Evolutionary conservation across 2,797 vertebrate genomes (phyloP).

Genomic region (Alca torda): DNA sequence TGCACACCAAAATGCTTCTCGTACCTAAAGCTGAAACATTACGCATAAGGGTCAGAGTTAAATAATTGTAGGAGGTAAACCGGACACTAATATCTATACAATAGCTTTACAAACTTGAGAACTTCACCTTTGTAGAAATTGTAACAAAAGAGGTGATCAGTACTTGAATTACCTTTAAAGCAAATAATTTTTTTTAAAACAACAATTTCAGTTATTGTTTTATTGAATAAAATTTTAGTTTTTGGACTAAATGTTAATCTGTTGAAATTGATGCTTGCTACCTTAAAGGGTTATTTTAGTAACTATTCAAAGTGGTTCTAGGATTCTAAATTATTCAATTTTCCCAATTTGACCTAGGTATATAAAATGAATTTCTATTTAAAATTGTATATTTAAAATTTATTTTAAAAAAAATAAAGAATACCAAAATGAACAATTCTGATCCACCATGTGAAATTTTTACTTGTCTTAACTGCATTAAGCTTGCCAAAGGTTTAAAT

Average conservation of each 20-base stretch:
- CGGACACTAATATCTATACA: not conserved
- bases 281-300: not conserved
- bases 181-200: not conserved
- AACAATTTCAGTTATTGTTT: not conserved
- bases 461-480: not conserved
- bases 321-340: not conserved
- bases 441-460: not conserved
- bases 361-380: not conserved
- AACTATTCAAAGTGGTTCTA: not conserved
- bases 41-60: not conserved
- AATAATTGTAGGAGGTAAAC: not conserved
- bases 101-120: not conserved
- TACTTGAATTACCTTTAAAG: not conserved
- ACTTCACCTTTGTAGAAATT: not conserved
- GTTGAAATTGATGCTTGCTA: not conserved
- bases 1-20: not conserved
- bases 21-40: not conserved
- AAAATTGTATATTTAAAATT: not conserved
- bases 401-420: not conserved
- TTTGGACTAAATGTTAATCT: not conserved
- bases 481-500: not conserved
- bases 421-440: not conserved
- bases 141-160: not conserved
- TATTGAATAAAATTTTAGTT: not conserved
- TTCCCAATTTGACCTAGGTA: not conserved